Evolutionary conservation across 1,140 invertebrate species (phyloP).

Genomic region (Bombyx mori): ASM3026992v2 NC_085135.1:3656001-3656500

Average conservation of each 20-base stretch:
- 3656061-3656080: conserved; percentile 15
- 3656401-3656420: no score
- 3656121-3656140: conserved; percentile 1
- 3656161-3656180: not conserved
- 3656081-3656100: conserved; percentile 15
- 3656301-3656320: conserved; percentile 11
- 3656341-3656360: no score
- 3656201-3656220: conserved; percentile 10
- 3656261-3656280: conserved; percentile 6
- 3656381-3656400: no score
- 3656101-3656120: conserved; percentile 17
- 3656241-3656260: conserved; percentile 5
- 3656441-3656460: no score
- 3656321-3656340: no score
- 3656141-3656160: conserved; percentile 7
- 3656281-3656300: not conserved
- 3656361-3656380: no score
- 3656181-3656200: conserved; percentile 13
- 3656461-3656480: no score
- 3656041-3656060: not conserved
- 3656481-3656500: no score
- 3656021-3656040: not conserved
- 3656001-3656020: no score
- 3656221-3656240: conserved; percentile 13
- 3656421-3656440: no score